Base-by-base conservation (phyloP, 23 tunicate species). In the Phallusia fumigata region DNA sequence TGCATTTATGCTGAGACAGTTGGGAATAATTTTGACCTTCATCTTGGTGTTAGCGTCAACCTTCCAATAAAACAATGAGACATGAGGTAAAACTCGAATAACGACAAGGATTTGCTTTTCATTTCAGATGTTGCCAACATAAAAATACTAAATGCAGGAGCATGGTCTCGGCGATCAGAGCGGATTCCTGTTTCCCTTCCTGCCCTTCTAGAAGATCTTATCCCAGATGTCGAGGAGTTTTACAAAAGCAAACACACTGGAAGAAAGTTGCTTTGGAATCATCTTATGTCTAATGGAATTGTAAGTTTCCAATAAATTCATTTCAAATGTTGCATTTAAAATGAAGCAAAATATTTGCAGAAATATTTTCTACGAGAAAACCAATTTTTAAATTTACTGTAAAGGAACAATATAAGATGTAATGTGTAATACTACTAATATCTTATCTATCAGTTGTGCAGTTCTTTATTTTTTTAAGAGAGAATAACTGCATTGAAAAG, bases 121-220 rank as follows among this genome's bases (percentile, higher is more conserved):
- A 35, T 69, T 69, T 8, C 52, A 85, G 93, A 93, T 53, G 30
- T 88, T 69, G 93, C 90, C 69, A 93, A 88, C 69, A 88, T 93
- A 45, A 93, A 93, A 53, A 88, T 93, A 32, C 74, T 93, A 50
- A 88, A 88, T 44, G 93, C 98, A 32, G 98, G 98, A 34, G 98
- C 98, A 36, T 93, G 98, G 98, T 87, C 87, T 26, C 52, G 98
- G 32, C 78, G 93, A 35, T 84, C 93, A 34, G 93, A 88, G 36
- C 73, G 88, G 65, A 77, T 85, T 33, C 86, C 91, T 35, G 86
- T 93, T 47, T 88, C 93, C 18, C 89, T 93, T 33, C 98, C 98
- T 33, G 36, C 90, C 15, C 79, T 80, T 35, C 77, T 93, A 47
- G 98, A 93, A 53, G 98, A 93, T 69, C 76, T 88, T 0, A 88